phyloP scores from a whole-genome alignment of 2,888 invertebrate species.

The Phortica magna region DNA sequence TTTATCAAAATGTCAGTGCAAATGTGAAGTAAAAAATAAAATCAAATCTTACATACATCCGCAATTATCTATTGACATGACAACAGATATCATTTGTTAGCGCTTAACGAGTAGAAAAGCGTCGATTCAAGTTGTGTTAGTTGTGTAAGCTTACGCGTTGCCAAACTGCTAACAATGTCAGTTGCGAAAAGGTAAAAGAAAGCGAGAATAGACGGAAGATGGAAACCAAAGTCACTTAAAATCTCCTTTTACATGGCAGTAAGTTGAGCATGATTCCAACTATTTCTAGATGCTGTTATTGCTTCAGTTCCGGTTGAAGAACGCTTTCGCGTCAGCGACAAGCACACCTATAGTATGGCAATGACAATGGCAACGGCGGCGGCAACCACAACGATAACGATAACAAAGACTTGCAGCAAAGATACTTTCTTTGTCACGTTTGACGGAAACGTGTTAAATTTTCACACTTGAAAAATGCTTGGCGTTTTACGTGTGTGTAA shows the following conservation, averaged over 20 bases:
- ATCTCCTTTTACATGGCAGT: background rate
- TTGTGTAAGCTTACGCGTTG: constrained; percentile 12
- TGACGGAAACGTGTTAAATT: constrained; percentile 72
- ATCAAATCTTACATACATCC: background rate
- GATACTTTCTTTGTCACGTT: constrained; percentile 51
- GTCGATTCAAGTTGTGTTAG: background rate
- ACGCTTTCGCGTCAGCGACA: background rate
- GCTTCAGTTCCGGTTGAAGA: background rate
- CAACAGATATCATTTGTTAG: background rate
- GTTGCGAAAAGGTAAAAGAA: constrained; percentile 3
- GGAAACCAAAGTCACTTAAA: background rate
- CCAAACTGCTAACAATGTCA: constrained; percentile 24
- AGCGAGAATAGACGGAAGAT: background rate
- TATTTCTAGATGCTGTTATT: background rate
- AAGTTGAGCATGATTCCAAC: background rate
- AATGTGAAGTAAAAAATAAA: background rate
- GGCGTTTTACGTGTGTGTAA: constrained; percentile 54
- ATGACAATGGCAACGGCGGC: too few relatives aligned
- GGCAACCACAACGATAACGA: background rate
- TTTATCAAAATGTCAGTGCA: background rate
- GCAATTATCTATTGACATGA: background rate
- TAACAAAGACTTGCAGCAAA: background rate
- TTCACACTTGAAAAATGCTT: constrained; percentile 73
- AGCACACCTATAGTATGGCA: background rate
- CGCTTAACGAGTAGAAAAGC: background rate